Evolutionary conservation across 2,797 vertebrate genomes (phyloP).

Genomic region (Staurois parvus): DNA sequence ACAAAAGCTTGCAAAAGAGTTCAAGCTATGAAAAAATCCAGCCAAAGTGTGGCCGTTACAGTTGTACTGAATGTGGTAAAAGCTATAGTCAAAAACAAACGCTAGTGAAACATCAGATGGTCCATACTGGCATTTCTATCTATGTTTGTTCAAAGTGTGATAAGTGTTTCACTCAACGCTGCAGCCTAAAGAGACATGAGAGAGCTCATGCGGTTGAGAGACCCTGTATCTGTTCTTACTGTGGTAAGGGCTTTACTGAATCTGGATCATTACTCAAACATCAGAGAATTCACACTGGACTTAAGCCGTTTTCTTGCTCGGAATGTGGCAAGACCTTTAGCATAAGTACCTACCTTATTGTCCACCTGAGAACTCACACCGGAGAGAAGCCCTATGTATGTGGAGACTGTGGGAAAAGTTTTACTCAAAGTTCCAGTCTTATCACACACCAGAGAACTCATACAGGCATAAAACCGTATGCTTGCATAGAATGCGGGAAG

Average conservation of each 20-base stretch:
- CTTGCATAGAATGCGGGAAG: conserved; percentile 60
- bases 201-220: conserved; percentile 3
- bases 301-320: conserved; percentile 43
- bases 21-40: background rate
- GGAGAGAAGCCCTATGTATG: conserved; percentile 56
- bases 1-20: conserved; percentile 6
- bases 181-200: conserved; percentile 36
- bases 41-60: background rate
- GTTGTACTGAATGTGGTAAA: conserved; percentile 61
- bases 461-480: conserved; percentile 63
- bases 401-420: conserved; percentile 44
- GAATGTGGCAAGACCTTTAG: conserved; percentile 56
- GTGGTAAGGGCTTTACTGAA: conserved; percentile 47
- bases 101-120: conserved; percentile 51
- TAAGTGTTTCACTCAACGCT: conserved; percentile 51
- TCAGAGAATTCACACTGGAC: conserved; percentile 50
- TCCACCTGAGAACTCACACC: conserved; percentile 53
- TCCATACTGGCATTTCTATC: conserved; percentile 23
- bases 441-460: conserved; percentile 62
- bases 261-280: conserved; percentile 38
- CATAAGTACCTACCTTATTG: conserved; percentile 52
- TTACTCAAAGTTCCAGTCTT: conserved; percentile 43
- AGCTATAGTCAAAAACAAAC: conserved; percentile 41
- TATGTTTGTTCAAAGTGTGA: conserved; percentile 44
- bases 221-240: conserved; percentile 32